A percentile compares a stretch with the other conserved stretches of the same genome.
Conservation (phyloP, 2,888 invertebrate genomes). For the Thumatha senex region DNA sequence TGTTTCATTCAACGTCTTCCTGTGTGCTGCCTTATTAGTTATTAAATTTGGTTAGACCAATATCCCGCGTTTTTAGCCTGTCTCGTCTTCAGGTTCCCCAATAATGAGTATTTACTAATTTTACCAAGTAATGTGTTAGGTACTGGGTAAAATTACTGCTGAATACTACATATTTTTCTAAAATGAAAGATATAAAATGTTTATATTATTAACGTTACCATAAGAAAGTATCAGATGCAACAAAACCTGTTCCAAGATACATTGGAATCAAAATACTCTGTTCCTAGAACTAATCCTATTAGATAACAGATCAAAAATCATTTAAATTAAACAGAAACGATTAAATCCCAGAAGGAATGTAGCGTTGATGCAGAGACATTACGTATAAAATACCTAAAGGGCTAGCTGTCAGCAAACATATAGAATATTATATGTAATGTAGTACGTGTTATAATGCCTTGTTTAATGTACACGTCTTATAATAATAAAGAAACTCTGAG, state of each 20-base stretch:
- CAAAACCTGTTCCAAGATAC: constrained; percentile 53
- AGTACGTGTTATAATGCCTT: constrained; percentile 51
- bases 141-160: too few species aligned
- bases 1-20: too few species aligned
- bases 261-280: constrained; percentile 58
- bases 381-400: constrained; percentile 33
- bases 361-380: constrained; percentile 21
- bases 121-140: too few species aligned
- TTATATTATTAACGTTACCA: constrained; percentile 58
- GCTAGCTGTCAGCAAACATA: constrained; percentile 28
- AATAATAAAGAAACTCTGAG: constrained; percentile 61
- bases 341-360: constrained; percentile 49
- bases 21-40: too few species aligned
- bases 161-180: constrained; percentile 6
- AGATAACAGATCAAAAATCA: constrained; percentile 73
- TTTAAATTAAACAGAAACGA: constrained; percentile 66
- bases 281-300: constrained; percentile 71
- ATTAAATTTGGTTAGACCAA: too few species aligned
- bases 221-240: constrained; percentile 65
- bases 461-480: constrained; percentile 53
- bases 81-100: too few species aligned
- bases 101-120: too few species aligned
- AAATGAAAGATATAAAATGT: constrained; percentile 31
- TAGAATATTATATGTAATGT: constrained; percentile 28
- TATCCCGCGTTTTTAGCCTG: too few species aligned